phyloP scores from a whole-genome alignment of 2,113 vertebrate species.

The Nothocercus julius region DNA sequence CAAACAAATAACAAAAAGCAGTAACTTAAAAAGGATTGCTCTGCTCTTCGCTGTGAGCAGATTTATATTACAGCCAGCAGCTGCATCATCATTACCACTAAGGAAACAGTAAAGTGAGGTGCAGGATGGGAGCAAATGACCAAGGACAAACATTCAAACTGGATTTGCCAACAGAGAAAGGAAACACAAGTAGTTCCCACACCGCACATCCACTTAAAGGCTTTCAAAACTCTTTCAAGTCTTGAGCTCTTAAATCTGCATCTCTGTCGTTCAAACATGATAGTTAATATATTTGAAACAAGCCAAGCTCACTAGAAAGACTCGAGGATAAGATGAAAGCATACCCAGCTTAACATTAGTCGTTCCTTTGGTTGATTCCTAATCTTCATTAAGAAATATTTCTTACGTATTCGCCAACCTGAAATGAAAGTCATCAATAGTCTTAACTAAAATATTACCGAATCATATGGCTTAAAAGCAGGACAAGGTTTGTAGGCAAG shows the following conservation, averaged over 20 bases:
- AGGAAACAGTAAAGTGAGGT: neutral
- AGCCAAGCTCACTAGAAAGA: neutral
- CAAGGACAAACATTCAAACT: neutral
- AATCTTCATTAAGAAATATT: conserved; percentile 94
- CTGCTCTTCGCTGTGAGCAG: neutral
- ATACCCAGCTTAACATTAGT: conserved; percentile 94
- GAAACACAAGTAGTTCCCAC: neutral
- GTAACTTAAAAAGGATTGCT: neutral
- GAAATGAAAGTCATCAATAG: neutral
- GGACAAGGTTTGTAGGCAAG: neutral
- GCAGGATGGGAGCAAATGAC: neutral
- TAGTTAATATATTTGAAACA: neutral
- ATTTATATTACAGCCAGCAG: neutral
- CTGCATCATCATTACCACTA: neutral
- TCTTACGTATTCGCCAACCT: conserved; percentile 98
- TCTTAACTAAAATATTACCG: neutral
- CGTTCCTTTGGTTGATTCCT: conserved; percentile 95
- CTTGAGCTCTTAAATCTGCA: neutral
- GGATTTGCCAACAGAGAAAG: neutral
- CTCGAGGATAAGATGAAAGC: neutral
- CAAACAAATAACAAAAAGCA: neutral
- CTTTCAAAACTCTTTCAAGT: neutral
- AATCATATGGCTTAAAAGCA: neutral
- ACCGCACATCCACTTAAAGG: neutral
- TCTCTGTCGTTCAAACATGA: neutral